Conservation (phyloP, 2,113 vertebrate species). For the Lota lota region DNA sequence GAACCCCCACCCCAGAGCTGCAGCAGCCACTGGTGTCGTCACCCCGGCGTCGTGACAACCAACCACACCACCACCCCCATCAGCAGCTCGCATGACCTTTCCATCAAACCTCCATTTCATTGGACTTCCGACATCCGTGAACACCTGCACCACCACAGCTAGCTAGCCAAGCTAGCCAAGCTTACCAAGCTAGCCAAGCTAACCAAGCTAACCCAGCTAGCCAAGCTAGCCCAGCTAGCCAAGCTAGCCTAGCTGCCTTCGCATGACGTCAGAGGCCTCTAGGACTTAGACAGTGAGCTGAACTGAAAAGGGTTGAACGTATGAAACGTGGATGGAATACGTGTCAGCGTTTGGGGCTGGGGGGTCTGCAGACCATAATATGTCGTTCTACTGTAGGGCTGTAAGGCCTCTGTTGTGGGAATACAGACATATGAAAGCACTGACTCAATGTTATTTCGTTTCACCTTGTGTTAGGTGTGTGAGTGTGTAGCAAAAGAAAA, state of each 20-base stretch:
- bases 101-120: not conserved
- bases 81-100: not conserved
- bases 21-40: not conserved
- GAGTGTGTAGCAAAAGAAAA: constrained; percentile 46
- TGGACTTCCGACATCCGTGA: too few relatives aligned
- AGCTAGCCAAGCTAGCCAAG: too few relatives aligned
- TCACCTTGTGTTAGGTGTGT: constrained; percentile 28
- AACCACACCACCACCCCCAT: not conserved
- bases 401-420: constrained; percentile 45
- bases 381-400: constrained; percentile 61
- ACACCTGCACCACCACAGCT: too few relatives aligned
- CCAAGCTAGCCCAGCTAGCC: too few relatives aligned
- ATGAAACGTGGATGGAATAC: not conserved
- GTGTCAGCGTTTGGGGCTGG: not conserved
- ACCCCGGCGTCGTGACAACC: not conserved
- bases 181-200: too few relatives aligned
- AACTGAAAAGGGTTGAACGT: not conserved
- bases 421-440: constrained; percentile 42
- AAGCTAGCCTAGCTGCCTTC: too few relatives aligned
- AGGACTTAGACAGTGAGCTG: not conserved
- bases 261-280: not conserved
- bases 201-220: too few relatives aligned
- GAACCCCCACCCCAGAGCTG: constrained; percentile 44
- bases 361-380: constrained; percentile 21
- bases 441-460: constrained; percentile 48